A percentile compares a stretch with the other conserved stretches of the same genome.
phyloP scores from a whole-genome alignment of 2,113 vertebrate species.

The Halcyon malimbica region DNA sequence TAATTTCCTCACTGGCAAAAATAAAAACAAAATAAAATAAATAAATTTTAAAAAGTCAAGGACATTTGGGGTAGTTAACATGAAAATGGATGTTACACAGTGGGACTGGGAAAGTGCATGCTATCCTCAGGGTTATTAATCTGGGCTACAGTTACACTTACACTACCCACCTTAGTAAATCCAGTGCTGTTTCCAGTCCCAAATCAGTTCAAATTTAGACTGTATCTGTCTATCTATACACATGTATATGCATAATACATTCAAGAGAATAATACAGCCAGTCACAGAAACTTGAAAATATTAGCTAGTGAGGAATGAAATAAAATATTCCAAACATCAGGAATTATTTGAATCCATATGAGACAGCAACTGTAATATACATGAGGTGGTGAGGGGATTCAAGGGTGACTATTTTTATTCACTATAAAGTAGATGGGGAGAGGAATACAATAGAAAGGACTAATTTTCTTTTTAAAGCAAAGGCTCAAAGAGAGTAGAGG shows the following conservation, averaged over 20 bases:
- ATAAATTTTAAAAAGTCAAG: too few relatives aligned
- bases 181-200: neutral
- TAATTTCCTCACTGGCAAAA: neutral
- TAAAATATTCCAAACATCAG: neutral
- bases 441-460: neutral
- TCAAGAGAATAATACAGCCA: neutral
- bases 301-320: neutral
- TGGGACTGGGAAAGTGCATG: neutral
- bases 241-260: neutral
- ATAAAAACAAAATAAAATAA: too few relatives aligned
- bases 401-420: neutral
- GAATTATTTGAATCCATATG: neutral
- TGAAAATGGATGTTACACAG: neutral
- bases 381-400: neutral
- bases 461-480: neutral
- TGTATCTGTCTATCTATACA: neutral
- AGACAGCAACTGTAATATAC: neutral
- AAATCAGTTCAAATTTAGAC: neutral
- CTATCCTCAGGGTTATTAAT: neutral
- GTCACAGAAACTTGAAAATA: neutral
- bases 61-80: neutral
- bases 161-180: neutral
- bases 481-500: neutral
- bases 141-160: neutral
- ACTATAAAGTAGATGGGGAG: neutral